These are phyloP conservation scores for Brachystomella parvula DNA, from an alignment of 1,140 invertebrate genomes.

Conservation along the genomic window DNA sequence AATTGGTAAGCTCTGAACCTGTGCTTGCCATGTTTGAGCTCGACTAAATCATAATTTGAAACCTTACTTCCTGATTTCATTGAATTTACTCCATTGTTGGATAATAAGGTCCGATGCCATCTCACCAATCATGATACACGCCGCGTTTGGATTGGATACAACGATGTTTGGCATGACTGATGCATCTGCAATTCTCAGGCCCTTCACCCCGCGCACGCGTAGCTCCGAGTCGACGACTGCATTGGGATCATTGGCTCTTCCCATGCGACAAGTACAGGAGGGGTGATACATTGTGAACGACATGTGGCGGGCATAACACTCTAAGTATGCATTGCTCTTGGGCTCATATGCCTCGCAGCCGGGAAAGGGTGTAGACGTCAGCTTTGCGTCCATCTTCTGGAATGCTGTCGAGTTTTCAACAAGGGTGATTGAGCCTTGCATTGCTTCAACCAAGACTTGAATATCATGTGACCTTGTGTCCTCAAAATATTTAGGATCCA, in stretches of 20 bases:
- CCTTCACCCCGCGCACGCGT: conserved; percentile 17
- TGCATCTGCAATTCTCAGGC: conserved; percentile 19
- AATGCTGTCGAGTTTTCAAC: conserved; percentile 23
- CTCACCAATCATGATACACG: conserved; percentile 18
- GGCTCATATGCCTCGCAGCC: conserved; percentile 8
- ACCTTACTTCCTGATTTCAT: not conserved
- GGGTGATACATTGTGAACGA: conserved; percentile 24
- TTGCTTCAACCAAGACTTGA: conserved; percentile 57
- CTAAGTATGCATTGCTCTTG: conserved; percentile 17
- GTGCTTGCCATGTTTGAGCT: no score
- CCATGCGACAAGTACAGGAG: conserved; percentile 5
- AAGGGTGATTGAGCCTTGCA: conserved; percentile 14
- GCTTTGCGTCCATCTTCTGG: conserved; percentile 5
- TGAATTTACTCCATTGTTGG: not conserved
- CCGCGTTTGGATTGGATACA: conserved; percentile 18
- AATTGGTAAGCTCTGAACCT: no score
- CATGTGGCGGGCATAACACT: conserved; percentile 22
- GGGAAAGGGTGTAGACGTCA: conserved; percentile 13
- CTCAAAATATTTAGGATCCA: conserved; percentile 84
- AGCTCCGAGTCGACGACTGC: conserved; percentile 25
- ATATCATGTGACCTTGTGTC: conserved; percentile 60
- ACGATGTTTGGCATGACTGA: conserved; percentile 28
- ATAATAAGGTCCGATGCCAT: not conserved
- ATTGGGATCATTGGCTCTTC: not conserved
- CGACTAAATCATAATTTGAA: not conserved